A percentile compares a stretch with the other conserved stretches of the same genome.
phyloP scores from a whole-genome alignment of 2,888 invertebrate species.

The Agrilus cyanescens region DNA sequence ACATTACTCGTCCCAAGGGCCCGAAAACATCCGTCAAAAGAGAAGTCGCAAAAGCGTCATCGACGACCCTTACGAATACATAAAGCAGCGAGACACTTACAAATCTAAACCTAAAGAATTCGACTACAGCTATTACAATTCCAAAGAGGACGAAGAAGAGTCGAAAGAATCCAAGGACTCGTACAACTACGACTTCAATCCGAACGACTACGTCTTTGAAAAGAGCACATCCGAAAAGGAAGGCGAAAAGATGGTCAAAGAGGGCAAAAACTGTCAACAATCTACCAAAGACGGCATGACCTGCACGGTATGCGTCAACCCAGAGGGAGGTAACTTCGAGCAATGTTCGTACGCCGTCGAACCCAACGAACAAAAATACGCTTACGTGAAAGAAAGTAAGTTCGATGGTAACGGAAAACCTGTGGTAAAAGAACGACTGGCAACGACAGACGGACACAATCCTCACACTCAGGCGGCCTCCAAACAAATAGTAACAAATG shows the following conservation, averaged over 20 bases:
- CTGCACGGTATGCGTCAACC: slow-evolving; percentile 63
- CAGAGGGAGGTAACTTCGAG: slow-evolving; percentile 64
- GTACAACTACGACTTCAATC: slow-evolving; percentile 40
- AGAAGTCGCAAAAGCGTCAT: slow-evolving; percentile 17
- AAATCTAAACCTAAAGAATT: slow-evolving; percentile 42
- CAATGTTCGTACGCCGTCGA: slow-evolving; percentile 68
- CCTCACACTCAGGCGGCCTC: slow-evolving; percentile 2
- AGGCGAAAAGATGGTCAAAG: slow-evolving; percentile 45
- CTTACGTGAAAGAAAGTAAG: slow-evolving; percentile 52
- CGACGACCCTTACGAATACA: slow-evolving; percentile 42
- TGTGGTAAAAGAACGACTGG: slow-evolving; percentile 35
- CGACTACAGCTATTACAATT: slow-evolving; percentile 35
- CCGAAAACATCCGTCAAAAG: slow-evolving; percentile 31
- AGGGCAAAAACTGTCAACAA: slow-evolving; percentile 53
- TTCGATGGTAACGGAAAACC: slow-evolving; percentile 48
- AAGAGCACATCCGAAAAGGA: slow-evolving; percentile 50
- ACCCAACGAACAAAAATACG: slow-evolving; percentile 58
- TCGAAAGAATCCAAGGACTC: too few species aligned
- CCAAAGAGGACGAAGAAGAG: slow-evolving; percentile 25
- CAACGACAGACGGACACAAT: slow-evolving; percentile 24
- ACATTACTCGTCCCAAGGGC: slow-evolving; percentile 32
- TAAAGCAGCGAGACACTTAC: slow-evolving; percentile 34
- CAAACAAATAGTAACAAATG: not conserved
- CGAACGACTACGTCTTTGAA: slow-evolving; percentile 43
- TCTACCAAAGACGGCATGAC: slow-evolving; percentile 52